Evolutionary conservation across 2,888 invertebrate genomes (phyloP), one percentile per base, ranked within the genome.

Genomic region (Pandemis cinnamomeana): DNA sequence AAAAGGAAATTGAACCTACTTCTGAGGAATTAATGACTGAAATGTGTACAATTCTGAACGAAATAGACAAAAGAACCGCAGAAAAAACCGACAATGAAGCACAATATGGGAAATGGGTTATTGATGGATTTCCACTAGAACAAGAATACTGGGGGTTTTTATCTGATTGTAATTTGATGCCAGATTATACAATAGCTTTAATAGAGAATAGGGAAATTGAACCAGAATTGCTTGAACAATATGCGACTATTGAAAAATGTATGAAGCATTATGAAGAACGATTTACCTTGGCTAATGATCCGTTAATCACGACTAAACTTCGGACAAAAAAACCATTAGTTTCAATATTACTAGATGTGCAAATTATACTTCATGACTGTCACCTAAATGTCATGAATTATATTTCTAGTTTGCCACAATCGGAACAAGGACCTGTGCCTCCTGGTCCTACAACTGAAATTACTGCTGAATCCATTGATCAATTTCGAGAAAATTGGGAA

Each of bases 101-200:
- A 63, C 78, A 75, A 46, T 93, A 92, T 82, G 94, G 95, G 27
- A 95, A 95, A 78, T 96, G 95, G 92, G 93, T 96, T 76, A 87
- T 96, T 70, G 96, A 96, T 81, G 95, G 94, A 0, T 94, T 96
- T 85, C 91, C 95, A 41, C 83, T 93, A 36, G 90, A 95, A 77
- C 76, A 90, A 13, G 91, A 94, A 76, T 87, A 93, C 80, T 94
- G 96, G 91, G 84, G 83, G 64, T 85, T 86, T 74, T 82, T 96
- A 11, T 80, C 77, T 7, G 88, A 91, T 46, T 85, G 89, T 5
- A 91, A 94, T 76, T 84, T 92, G 70, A 79, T 91, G 27, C 95
- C 96, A 36, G 95, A 96, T 82, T 93, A 95, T 78, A 90, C 95
- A 0, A 87, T 96, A 78, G 84, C 94, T 53, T 82, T 96, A 69